Evolutionary conservation across 1,140 invertebrate species (phyloP).

Genomic region (Apis cerana): DNA sequence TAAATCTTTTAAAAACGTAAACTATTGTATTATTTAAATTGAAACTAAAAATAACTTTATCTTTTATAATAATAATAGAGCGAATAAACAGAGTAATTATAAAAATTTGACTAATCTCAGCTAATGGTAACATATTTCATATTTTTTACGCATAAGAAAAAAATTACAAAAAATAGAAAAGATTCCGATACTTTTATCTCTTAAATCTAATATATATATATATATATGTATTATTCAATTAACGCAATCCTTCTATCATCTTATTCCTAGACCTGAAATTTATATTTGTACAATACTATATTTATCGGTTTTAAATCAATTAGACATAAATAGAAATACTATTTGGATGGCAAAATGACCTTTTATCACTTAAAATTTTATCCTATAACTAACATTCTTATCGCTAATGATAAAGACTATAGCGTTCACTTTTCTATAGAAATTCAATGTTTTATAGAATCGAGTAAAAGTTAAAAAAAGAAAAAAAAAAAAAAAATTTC

Average conservation of each 20-base stretch:
- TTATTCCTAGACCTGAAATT: background rate
- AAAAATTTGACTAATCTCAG: background rate
- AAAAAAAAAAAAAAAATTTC: background rate
- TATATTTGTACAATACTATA: slow-evolving; percentile 6
- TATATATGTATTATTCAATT: background rate
- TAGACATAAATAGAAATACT: background rate
- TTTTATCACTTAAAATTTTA: background rate
- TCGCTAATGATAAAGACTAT: background rate
- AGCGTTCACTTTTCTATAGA: background rate
- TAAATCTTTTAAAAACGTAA: background rate
- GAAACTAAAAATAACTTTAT: background rate
- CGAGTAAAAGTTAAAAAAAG: background rate
- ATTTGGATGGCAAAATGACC: background rate
- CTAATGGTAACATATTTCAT: background rate
- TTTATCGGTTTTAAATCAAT: background rate
- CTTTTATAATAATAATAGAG: no score
- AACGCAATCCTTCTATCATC: background rate
- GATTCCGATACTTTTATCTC: background rate
- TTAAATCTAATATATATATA: slow-evolving; percentile 7
- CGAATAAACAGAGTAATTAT: background rate
- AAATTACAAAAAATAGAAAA: background rate
- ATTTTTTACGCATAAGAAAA: background rate
- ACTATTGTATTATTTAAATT: background rate
- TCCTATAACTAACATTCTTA: background rate
- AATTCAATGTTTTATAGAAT: background rate